Evolutionary conservation across 2,797 vertebrate genomes (phyloP), one percentile per base, ranked within the genome.

Genomic region (Delichon dasypus): DNA sequence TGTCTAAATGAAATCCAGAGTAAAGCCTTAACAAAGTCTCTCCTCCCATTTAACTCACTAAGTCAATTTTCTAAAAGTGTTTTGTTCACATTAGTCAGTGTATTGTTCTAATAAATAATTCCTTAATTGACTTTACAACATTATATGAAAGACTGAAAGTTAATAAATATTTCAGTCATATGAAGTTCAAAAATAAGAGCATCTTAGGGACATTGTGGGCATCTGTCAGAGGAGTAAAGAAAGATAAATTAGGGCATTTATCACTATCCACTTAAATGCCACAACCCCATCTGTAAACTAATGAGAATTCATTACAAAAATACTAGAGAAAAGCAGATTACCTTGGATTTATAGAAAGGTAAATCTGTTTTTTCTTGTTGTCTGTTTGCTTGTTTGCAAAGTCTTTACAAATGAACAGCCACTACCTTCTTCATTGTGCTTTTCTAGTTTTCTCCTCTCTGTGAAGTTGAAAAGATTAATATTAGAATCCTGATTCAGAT

Each of bases 281-380:
- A 55, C 16, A 50, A 64, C 29, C 40, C 72, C 51, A 68, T 66
- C 88, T 86, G 64, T 91, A 96, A 97, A 95, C 94, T 96, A 97
- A 96, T 75, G 86, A 93, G 88, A 97, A 97, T 92, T 96, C 85
- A 95, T 96, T 97, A 96, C 47, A 80, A 89, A 89, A 92, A 60
- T 70, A 71, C 70, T 62, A 76, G 89, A 93, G 94, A 89, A 94
- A 97, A 96, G 96, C 62, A 97, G 97, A 97, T 96, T 96, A 93
- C 36, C 79, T 74, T 91, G 93, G 95, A 92, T 96, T 96, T 96
- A 79, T 84, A 73, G 85, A 48, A 85, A 76, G 54, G 82, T 93
- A 95, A 97, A 96, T 81, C 97, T 84, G 92, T 81, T 93, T 93
- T 91, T 88, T 79, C 66, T 91, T 84, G 72, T 84, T 92, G 66